Evolutionary conservation across 2,113 vertebrate species (phyloP).

Genomic region (Rynchops niger): DNA sequence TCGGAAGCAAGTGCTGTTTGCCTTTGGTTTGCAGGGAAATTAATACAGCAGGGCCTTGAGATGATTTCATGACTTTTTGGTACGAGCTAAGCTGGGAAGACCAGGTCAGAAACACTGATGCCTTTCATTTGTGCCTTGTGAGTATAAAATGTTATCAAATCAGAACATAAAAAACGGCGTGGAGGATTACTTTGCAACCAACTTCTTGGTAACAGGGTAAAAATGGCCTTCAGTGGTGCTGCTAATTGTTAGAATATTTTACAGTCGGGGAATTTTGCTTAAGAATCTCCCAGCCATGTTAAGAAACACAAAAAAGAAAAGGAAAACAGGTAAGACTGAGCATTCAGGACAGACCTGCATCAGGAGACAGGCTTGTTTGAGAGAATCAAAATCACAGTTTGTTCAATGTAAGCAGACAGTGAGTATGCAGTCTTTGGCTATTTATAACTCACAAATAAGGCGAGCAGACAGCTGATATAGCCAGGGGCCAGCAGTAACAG

Average conservation of each 20-base stretch:
- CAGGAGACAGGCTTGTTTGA: slow-evolving; percentile 47
- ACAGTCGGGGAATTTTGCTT: not conserved
- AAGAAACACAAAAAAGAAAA: not conserved
- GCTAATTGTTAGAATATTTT: not conserved
- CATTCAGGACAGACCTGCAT: not conserved
- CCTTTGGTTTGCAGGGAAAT: not conserved
- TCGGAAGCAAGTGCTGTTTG: not conserved
- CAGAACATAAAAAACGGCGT: accelerated
- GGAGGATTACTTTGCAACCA: not conserved
- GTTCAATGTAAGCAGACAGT: slow-evolving; percentile 41
- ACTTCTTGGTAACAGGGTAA: not conserved
- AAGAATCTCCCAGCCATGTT: not conserved
- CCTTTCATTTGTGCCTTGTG: not conserved
- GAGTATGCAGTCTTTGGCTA: slow-evolving; percentile 49
- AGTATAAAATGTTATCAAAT: not conserved
- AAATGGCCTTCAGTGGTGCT: not conserved
- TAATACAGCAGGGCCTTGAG: not conserved
- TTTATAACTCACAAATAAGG: slow-evolving; percentile 69
- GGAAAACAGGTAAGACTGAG: not conserved
- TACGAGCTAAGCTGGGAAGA: not conserved
- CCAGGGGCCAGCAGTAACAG: slow-evolving; percentile 46
- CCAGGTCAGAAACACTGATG: not conserved
- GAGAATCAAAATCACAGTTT: slow-evolving; percentile 40
- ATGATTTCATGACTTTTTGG: not conserved
- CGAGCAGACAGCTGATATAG: slow-evolving; percentile 54